Base-by-base conservation (phyloP, 2,113 vertebrate genomes). In the Caretta caretta region DNA sequence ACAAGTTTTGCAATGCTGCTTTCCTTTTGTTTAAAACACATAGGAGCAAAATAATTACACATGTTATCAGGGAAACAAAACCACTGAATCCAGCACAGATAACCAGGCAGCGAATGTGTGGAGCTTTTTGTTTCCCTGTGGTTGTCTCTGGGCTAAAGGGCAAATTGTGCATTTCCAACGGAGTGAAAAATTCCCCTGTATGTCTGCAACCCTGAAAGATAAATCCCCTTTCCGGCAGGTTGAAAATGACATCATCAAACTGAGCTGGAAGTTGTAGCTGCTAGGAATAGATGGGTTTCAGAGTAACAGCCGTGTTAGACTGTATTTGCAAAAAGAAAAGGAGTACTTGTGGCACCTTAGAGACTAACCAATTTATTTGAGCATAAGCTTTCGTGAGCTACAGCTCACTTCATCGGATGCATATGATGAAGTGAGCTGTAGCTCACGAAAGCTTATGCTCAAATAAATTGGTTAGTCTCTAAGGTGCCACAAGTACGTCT, bases 1-100 rank as follows among this genome's bases (percentile, higher is more conserved):
- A 4, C 20, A 50, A 22, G 25, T 29, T 65, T 79, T n/a, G 20
- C 56, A n/a, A 10, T 27, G 10, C 1, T 0, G 1, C 0, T 10
- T 80, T 50, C 10, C 10, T 35, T 38, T 17, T 10, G 20, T 14
- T 92, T 42, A 42, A 90, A 48, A 54, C 17, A 6, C n/a, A 17
- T 5, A 5, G n/a, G 48, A 3, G 10, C 20, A 9, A 22, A 48
- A 35, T 19, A 16, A 38, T 9, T 14, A 82, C 22, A 3, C 0
- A 7, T 13, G 24, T 8, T 72, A 46, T 42, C 35, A 42, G 38
- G 10, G 72, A 42, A 75, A 42, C 72, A 24, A 72, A 48, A 84
- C 0, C 1, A n/a, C 80, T 0, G 1, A 84, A 87, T 59, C 42
- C 84, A 48, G 50, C 69, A 17, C 51, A 79, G 90, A 72, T 10